Percentiles rank a stretch among this genome's conserved stretches.
phyloP scores from a whole-genome alignment of 2,113 vertebrate species.

The Calypte anna region DNA sequence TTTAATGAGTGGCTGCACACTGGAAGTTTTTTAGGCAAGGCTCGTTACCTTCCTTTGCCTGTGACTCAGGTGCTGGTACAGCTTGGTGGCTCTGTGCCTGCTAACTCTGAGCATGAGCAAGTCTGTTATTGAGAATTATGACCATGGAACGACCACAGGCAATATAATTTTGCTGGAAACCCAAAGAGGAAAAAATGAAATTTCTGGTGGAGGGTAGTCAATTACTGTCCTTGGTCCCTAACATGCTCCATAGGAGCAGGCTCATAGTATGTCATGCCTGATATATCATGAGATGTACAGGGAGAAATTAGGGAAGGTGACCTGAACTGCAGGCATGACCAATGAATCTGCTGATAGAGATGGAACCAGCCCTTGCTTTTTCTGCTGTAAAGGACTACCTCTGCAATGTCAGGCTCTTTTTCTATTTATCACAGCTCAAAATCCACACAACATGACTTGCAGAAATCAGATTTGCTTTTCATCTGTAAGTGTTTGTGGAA shows the following conservation, averaged over 20 bases:
- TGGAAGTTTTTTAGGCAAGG: not conserved
- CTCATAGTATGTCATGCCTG: not conserved
- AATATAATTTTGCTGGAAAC: not conserved
- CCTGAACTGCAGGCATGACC: not conserved
- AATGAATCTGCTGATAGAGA: not conserved
- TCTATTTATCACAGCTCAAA: not conserved
- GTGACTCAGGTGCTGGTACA: accelerated
- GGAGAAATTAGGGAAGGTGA: not conserved
- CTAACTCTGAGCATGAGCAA: not conserved
- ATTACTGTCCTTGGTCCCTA: not conserved
- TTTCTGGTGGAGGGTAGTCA: not conserved
- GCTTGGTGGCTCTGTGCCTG: not conserved
- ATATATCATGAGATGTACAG: not conserved
- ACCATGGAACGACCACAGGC: not conserved
- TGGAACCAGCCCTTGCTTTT: not conserved
- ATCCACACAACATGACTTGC: not conserved
- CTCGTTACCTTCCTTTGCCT: not conserved
- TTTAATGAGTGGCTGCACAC: not conserved
- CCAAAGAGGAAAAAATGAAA: not conserved
- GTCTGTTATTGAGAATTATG: not conserved
- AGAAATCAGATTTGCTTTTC: not conserved
- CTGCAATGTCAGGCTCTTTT: not conserved
- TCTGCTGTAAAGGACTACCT: not conserved
- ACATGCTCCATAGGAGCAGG: not conserved
- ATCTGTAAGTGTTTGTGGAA: not conserved